Conservation (phyloP, 2,888 invertebrate genomes). For the Athalia rosae region DNA sequence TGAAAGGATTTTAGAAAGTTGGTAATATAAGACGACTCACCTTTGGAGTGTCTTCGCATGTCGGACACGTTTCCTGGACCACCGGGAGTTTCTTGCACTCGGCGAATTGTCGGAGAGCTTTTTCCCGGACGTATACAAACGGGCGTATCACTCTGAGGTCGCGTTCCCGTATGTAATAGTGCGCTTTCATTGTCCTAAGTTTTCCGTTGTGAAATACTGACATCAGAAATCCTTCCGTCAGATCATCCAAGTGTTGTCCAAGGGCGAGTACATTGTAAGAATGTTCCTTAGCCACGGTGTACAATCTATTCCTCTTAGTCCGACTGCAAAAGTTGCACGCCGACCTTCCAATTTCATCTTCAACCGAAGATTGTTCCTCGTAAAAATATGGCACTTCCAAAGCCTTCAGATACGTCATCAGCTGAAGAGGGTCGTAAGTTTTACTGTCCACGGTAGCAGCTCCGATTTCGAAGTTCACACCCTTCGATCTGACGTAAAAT, state of each 20-base stretch:
- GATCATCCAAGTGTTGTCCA: conserved; percentile 90
- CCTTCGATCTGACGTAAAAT: conserved; percentile 84
- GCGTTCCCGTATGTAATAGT: conserved; percentile 87
- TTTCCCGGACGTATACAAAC: conserved; percentile 89
- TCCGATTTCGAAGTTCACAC: conserved; percentile 83
- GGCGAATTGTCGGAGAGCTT: conserved; percentile 83
- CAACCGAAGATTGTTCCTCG: conserved; percentile 80
- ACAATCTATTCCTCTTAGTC: conserved; percentile 84
- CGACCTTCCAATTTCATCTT: conserved; percentile 76
- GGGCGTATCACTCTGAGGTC: conserved; percentile 90
- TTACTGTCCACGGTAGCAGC: conserved; percentile 87
- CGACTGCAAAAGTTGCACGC: conserved; percentile 85
- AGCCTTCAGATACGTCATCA: conserved; percentile 77
- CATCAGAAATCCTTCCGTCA: conserved; percentile 88
- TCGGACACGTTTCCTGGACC: conserved; percentile 75
- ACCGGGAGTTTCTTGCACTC: conserved; percentile 84
- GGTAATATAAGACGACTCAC: conserved; percentile 60
- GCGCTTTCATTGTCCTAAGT: conserved; percentile 85
- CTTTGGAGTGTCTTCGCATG: conserved; percentile 75
- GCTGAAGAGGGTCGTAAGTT: conserved; percentile 77
- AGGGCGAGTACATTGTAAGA: conserved; percentile 92
- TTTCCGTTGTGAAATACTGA: conserved; percentile 88
- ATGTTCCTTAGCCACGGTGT: conserved; percentile 83
- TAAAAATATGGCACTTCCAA: conserved; percentile 79
- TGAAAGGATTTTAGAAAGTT: not conserved